Evolutionary conservation across 2,797 vertebrate genomes (phyloP), one percentile per base, ranked within the genome.

Genomic region (Gobionotothen gibberifrons): DNA sequence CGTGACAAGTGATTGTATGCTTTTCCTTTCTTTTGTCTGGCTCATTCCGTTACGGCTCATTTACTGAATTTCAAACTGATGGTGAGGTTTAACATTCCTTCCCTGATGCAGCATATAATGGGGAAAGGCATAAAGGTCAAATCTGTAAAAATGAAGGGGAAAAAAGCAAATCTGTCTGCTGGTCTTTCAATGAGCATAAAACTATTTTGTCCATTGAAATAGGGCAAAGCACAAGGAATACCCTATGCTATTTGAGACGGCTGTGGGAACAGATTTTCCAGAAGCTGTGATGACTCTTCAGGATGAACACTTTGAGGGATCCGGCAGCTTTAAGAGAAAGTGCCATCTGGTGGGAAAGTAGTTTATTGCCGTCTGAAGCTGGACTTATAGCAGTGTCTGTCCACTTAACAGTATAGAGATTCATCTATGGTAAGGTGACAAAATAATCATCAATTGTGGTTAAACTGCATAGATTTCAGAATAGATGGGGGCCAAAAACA

Each of bases 301-400:
- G 56, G 59, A 72, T 47, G 59, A 81, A 55, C n/a, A 36, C 39
- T 64, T 32, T 40, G 12, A 64, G 61, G 14, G 7, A 21, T 14
- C 22, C 14, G 13, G 62, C 36, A 29, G 13, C 15, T 64, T 40
- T 75, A 43, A 53, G n/a, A 74, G 4, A 67, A 76, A 79, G 82
- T 69, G 92, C 85, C 94, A 85, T 75, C 93, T 91, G 73, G 84
- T 93, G 94, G 91, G 1, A 19, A 84, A 66, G 71, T 17, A 3
- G 1, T 9, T 58, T 65, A 87, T 26, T 88, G 69, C 78, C 49
- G 12, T 16, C 14, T 77, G 22, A 46, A 2, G 3, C 22, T 36
- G 17, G 4, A 21, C n/a, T 5, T 54, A 3, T n/a, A 14, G 36
- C 36, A 6, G 49, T 26, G 32, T 40, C 17, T 26, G 40, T 40